A percentile compares a stretch with the other conserved stretches of the same genome.
These are phyloP conservation scores for Acanthisitta chloris DNA, from an alignment of 2,113 vertebrate genomes.

Conservation along the genomic window DNA sequence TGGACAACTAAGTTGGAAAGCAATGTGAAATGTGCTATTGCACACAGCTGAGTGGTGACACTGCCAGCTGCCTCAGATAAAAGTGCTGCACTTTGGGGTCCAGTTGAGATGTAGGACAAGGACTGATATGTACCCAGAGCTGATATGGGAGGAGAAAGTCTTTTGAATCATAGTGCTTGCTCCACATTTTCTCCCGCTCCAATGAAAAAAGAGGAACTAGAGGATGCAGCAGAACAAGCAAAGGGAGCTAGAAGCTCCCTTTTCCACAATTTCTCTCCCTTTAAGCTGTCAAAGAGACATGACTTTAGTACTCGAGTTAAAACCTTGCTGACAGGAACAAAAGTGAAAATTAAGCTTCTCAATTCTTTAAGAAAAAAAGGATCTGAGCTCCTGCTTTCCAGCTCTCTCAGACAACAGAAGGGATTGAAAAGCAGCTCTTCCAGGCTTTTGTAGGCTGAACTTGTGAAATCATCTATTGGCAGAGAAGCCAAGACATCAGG, in stretches of 20 bases:
- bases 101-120: not conserved
- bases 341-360: conserved; percentile 34
- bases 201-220: not conserved
- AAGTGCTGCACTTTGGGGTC: not conserved
- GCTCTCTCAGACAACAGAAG: conserved; percentile 23
- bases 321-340: conserved; percentile 33
- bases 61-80: not conserved
- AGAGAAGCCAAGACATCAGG: conserved; percentile 56
- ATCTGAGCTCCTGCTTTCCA: not conserved
- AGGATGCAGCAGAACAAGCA: not conserved
- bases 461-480: conserved; percentile 57
- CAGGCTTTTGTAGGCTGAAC: conserved; percentile 43
- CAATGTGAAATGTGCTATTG: not conserved
- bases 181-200: not conserved
- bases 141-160: not conserved
- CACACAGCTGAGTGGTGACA: not conserved
- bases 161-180: not conserved
- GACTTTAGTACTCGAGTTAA: not conserved
- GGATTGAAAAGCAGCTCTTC: conserved; percentile 33
- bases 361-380: conserved; percentile 24
- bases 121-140: not conserved
- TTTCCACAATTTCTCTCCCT: not conserved
- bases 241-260: not conserved
- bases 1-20: not conserved
- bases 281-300: not conserved